Base-by-base conservation (phyloP, 2,888 invertebrate genomes). In the Agriopis marginaria region DNA sequence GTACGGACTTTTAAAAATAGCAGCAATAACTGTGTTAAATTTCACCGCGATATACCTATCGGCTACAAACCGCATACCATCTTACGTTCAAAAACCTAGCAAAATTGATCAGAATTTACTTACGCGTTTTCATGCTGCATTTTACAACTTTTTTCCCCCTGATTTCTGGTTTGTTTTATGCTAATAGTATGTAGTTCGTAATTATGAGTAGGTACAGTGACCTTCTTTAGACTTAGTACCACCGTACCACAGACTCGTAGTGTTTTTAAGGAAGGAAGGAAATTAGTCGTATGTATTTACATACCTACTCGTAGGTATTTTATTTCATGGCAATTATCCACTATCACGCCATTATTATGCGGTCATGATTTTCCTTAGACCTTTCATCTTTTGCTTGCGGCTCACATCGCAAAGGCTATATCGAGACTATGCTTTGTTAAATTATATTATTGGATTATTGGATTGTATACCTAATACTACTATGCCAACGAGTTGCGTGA, bases 381-480 rank as follows among this genome's bases (percentile, higher is more conserved):
- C 4, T 23, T 44, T 32, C 23, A 53, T 53, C 44, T 50, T 39
- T 12, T 40, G 42, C 17, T 50, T 44, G 14, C 7, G 49, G 14
- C 3, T 49, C 49, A 17, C 45, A 39, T 47, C 12, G 47, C 32
- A 50, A 69, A 69, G 50, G 68, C 55, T 59, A n/a, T 6, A 14
- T 9, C 39, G 5, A 42, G 44, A 47, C 39, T 49, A 49, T 14
- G 12, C 50, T 58, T 65, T 39, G 40, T 55, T 39, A 56, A 69
- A 65, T 66, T 50, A 50, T 58, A 40, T 58, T 63, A 68, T 47
- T 32, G 66, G 70, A 66, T 70, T 66, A 66, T 54, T 53, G 51
- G 51, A 53, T 11, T 17, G 17, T 8, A 3, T 42, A 42, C 42
- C 9, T 42, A 42, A 7, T 42, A 32, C 32, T 32, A 32, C 32